These are phyloP conservation scores for Lordiphosa fenestrarum DNA, from an alignment of 2,888 invertebrate species.

Conservation along the genomic window DNA sequence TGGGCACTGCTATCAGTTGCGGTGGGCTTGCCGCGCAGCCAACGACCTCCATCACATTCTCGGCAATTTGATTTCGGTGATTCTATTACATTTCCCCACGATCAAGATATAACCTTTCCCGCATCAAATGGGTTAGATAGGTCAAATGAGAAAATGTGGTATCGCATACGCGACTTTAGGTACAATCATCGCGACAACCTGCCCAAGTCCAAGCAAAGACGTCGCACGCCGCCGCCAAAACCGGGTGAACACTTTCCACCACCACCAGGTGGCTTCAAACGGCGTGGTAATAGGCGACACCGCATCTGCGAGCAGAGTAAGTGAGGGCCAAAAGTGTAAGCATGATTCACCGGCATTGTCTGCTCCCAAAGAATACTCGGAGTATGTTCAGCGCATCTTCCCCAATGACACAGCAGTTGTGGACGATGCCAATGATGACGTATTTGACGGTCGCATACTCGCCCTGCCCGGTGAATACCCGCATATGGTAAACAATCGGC, in stretches of 20 bases:
- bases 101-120: conserved; percentile 49
- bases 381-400: conserved; percentile 75
- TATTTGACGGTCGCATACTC: conserved; percentile 76
- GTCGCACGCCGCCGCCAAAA: conserved; percentile 7
- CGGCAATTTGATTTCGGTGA: not conserved
- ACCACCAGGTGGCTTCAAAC: conserved; percentile 36
- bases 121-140: conserved; percentile 4
- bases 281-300: conserved; percentile 19
- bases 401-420: conserved; percentile 63
- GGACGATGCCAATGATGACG: conserved; percentile 65
- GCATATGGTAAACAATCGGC: conserved; percentile 72
- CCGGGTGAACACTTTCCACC: conserved; percentile 61
- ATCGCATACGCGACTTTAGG: conserved; percentile 38
- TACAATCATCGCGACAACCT: conserved; percentile 4
- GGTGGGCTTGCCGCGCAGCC: conserved; percentile 14
- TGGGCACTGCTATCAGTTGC: conserved; percentile 27
- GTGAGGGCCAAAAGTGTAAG: conserved; percentile 6
- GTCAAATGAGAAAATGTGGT: conserved; percentile 14
- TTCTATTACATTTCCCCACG: conserved; percentile 41
- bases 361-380: conserved; percentile 69
- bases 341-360: conserved; percentile 7
- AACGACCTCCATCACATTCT: conserved; percentile 6
- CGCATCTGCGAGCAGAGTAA: conserved; percentile 71
- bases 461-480: conserved; percentile 78
- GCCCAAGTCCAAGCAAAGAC: conserved; percentile 30